Percentiles rank a stretch among this genome's conserved stretches.
These are phyloP conservation scores for Muntiacus reevesi DNA, from an alignment of 2,113 vertebrate species.

Conservation along the genomic window DNA sequence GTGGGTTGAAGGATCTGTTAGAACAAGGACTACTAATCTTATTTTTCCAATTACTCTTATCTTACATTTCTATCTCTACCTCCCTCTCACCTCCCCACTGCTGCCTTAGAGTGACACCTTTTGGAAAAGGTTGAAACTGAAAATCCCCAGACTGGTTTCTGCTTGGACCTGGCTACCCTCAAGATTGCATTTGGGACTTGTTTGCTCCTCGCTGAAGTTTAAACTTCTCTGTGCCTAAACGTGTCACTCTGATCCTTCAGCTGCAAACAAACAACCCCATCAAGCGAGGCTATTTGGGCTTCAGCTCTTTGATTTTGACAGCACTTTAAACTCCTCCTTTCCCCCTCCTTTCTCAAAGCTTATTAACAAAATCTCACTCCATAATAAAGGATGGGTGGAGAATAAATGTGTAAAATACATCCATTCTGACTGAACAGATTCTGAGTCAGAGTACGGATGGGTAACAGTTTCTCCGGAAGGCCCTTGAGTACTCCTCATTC, in stretches of 20 bases:
- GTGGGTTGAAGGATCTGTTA: background rate
- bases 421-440: slow-evolving; percentile 55
- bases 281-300: background rate
- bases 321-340: background rate
- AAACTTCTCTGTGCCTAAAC: background rate
- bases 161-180: background rate
- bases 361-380: slow-evolving; percentile 49
- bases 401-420: slow-evolving; percentile 55
- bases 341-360: background rate
- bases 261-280: background rate
- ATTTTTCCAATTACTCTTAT: slow-evolving; percentile 46
- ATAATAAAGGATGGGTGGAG: background rate
- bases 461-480: slow-evolving; percentile 69
- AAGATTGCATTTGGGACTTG: background rate
- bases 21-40: background rate
- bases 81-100: background rate
- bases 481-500: slow-evolving; percentile 64
- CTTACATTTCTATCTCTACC: slow-evolving; percentile 25
- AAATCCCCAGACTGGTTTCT: background rate
- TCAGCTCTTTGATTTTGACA: background rate
- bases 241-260: background rate
- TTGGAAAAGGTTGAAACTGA: slow-evolving; percentile 59
- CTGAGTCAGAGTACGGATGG: slow-evolving; percentile 61
- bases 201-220: background rate
- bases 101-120: slow-evolving; percentile 68